Evolutionary conservation across 2,888 invertebrate species (phyloP), one percentile per base, ranked within the genome.

Genomic region (Aspidapion aeneum): DNA sequence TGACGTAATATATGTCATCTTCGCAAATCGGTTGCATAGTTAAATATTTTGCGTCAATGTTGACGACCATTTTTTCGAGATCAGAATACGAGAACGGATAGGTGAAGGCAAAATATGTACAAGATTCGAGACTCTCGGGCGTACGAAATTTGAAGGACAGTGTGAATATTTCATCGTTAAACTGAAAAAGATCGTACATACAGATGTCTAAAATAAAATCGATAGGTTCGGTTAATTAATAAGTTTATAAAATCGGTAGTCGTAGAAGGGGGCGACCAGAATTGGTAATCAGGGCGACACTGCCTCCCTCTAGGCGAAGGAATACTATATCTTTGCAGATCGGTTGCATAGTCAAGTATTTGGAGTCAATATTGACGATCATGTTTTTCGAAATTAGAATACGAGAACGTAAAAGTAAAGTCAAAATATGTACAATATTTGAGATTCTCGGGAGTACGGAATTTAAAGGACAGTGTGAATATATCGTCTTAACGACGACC

Each of bases 391-490:
- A 92, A 83, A 73, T 96, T 94, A 0, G 94, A 90, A 81, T 89
- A 95, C 1, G 96, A 95, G 79, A 91, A 96, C 3, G 94, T 94
- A 80, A 96, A 96, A 0, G 95, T 94, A 80, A 96, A 96, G 0
- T 95, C 94, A 81, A 95, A 92, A 80, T 92, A 95, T 5, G 89
- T 89, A 2, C 89, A 86, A 18, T 90, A 87, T n/a, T n/a, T n/a
- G n/a, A n/a, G n/a, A n/a, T n/a, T n/a, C n/a, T n/a, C n/a, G n/a
- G 86, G 84, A 18, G 89, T 87, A 20, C 85, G 84, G 77, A 87
- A 90, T 75, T 86, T 86, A 80, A 92, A 93, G 67, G 88, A 89
- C 69, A 93, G 80, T 1, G 87, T 87, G 77, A 91, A 92, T 62
- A 89, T 87, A 72, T 87, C 88, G 74, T 89, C n/a, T n/a, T n/a